Base-by-base conservation (phyloP, 2,888 invertebrate species). In the Chloroclystis v-ata region DNA sequence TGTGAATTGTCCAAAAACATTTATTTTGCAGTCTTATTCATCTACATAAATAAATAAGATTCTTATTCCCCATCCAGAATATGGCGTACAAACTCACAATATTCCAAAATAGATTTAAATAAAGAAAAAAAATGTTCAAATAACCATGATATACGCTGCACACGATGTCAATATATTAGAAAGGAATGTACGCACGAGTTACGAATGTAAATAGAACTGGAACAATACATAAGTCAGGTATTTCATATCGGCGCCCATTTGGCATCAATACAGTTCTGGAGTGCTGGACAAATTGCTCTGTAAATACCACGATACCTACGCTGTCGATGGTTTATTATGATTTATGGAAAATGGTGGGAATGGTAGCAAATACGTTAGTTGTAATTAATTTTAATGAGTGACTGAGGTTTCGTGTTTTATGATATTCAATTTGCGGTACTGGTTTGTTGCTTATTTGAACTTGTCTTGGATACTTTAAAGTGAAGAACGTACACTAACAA, bases 131-230 rank as follows among this genome's bases (percentile, higher is more conserved):
- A 4, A 8, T 6, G 8, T 6, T 10, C 4, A 28, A 28, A 28
- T 28, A 28, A 28, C n/a, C n/a, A 28, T 28, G 10, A 28, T 10
- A 11, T 20, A 16, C 11, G 7, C 1, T 9, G 8, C 11, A 20
- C 10, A 16, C 11, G 20, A 20, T 35, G 10, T 33, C 52, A 62
- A 65, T 67, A 61, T 65, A 63, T 62, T 63, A 65, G 57, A 56
- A 59, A 60, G 65, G 69, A 67, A 69, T 69, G 60, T 62, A 54
- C 60, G 59, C 67, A 44, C 44, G 53, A 52, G 56, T 59, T 58
- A 49, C 49, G 52, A 49, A 47, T 65, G 52, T 53, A 70, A 70
- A 70, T 70, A 70, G 69, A 65, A 58, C 59, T 49, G 43, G 47
- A 58, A 58, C 56, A 58, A 58, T 58, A 54, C 56, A 56, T 58